phyloP scores from a whole-genome alignment of 2,888 invertebrate genomes.

The Troilus luridus region DNA sequence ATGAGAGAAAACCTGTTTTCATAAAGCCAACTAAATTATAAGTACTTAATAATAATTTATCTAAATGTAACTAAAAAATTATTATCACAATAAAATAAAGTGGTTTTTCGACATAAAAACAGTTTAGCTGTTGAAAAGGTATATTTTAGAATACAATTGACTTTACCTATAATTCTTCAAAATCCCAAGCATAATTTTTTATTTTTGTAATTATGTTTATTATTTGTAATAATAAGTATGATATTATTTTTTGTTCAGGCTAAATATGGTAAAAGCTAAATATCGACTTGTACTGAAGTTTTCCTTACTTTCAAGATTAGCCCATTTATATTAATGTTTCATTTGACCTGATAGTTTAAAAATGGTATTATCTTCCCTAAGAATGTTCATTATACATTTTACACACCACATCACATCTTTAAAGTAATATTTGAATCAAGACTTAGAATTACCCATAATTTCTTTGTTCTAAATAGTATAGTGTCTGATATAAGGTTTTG shows the following conservation, averaged over 20 bases:
- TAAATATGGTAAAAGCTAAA: no score
- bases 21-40: not conserved
- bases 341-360: not conserved
- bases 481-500: not conserved
- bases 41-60: not conserved
- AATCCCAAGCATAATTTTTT: not conserved
- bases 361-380: not conserved
- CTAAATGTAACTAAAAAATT: not conserved
- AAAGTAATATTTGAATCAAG: not conserved
- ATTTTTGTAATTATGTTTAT: not conserved
- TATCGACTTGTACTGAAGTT: not conserved
- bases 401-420: no score
- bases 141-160: not conserved
- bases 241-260: no score
- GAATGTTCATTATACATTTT: not conserved
- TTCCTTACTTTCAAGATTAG: not conserved
- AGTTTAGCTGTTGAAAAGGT: not conserved
- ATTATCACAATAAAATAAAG: not conserved
- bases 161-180: not conserved
- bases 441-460: not conserved
- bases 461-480: not conserved
- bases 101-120: not conserved
- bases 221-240: no score
- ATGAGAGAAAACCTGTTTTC: not conserved
- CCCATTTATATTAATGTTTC: no score